Conservation (phyloP, 2,113 vertebrate genomes). For the Emydura subglobosa region DNA sequence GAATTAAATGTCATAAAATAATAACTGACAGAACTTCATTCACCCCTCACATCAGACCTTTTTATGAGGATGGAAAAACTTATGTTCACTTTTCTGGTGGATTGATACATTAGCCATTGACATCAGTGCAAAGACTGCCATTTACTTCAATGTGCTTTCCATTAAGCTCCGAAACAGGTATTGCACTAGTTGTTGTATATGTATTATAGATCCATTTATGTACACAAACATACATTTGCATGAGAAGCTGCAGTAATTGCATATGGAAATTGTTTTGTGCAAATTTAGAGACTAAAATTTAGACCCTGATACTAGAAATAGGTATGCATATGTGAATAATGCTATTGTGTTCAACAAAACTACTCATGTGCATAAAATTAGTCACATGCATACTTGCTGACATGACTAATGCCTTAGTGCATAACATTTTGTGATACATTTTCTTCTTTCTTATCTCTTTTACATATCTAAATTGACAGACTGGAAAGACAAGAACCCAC, state of each 20-base stretch:
- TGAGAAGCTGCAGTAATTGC: not conserved
- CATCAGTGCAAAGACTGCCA: not conserved
- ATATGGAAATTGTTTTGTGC: accelerated
- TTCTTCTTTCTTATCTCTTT: not conserved
- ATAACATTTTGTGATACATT: not conserved
- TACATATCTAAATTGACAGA: not conserved
- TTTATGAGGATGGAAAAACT: not conserved
- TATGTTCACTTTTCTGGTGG: not conserved
- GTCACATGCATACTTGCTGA: not conserved
- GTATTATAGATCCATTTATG: not conserved
- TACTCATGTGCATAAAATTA: not conserved
- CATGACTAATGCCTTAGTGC: not conserved
- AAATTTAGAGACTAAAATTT: not conserved
- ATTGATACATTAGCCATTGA: not conserved
- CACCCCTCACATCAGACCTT: not conserved
- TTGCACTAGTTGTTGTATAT: not conserved
- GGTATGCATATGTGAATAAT: not conserved
- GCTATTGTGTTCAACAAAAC: not conserved
- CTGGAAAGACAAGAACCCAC: not conserved
- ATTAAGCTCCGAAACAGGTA: not conserved
- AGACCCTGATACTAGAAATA: not conserved
- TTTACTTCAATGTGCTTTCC: not conserved
- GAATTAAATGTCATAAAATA: not conserved
- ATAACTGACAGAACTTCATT: constrained; percentile 5
- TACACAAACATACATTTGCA: not conserved